Evolutionary conservation across 2,888 invertebrate genomes (phyloP).

Genomic region (Bimastos eiseni): DNA sequence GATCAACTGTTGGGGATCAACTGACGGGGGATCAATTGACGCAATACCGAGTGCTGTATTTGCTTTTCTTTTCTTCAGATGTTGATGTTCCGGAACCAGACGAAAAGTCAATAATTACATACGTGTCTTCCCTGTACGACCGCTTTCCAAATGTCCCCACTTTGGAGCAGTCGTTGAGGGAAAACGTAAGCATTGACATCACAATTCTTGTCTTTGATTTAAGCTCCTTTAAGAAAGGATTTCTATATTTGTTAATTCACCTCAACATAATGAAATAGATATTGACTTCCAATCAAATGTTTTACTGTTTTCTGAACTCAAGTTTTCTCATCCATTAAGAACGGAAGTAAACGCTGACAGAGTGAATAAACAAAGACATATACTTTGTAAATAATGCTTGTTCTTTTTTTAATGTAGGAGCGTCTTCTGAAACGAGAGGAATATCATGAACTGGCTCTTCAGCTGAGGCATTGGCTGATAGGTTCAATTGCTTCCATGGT

Average conservation of each 20-base stretch:
- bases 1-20: too few species aligned
- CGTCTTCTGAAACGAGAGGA: constrained; percentile 75
- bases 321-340: neutral
- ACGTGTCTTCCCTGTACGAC: constrained; percentile 98
- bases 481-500: constrained; percentile 84
- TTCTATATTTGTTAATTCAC: neutral
- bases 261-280: neutral
- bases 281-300: neutral
- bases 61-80: constrained; percentile 70
- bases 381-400: neutral
- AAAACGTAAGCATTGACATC: constrained; percentile 52
- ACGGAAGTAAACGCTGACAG: neutral
- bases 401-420: constrained; percentile 26
- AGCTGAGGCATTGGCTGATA: constrained; percentile 86
- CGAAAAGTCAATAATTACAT: constrained; percentile 99
- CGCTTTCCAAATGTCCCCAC: constrained; percentile 78
- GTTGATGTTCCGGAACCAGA: constrained; percentile 98
- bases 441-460: constrained; percentile 84
- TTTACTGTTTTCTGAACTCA: neutral
- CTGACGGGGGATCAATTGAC: too few species aligned
- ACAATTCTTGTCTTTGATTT: neutral
- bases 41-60: neutral
- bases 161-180: constrained; percentile 58
- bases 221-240: too few species aligned
- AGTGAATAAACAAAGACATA: neutral